A percentile compares a stretch with the other conserved stretches of the same genome.
phyloP scores from a whole-genome alignment of 2,113 vertebrate species.

The Gambusia holbrooki region DNA sequence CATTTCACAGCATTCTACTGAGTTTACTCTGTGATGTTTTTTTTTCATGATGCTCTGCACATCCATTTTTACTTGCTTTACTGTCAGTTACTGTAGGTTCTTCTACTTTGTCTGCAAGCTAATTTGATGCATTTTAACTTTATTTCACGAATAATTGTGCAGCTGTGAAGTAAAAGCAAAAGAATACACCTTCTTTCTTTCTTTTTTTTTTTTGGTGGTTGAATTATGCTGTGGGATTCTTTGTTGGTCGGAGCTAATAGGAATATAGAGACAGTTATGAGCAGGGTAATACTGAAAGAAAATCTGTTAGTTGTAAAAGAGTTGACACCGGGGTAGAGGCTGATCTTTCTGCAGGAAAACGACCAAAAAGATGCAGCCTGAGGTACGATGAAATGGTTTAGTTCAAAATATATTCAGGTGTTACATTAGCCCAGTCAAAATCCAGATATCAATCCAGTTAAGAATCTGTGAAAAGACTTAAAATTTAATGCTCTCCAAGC shows the following conservation, averaged over 20 bases:
- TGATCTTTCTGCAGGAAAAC: neutral
- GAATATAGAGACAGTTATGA: neutral
- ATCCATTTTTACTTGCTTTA: no score
- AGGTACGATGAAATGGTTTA: neutral
- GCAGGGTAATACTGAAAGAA: neutral
- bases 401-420: neutral
- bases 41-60: no score
- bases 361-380: neutral
- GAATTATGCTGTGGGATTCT: neutral
- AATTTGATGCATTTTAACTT: neutral
- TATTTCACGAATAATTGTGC: neutral
- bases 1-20: neutral
- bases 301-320: neutral
- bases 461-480: neutral
- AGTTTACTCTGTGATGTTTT: neutral
- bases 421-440: neutral
- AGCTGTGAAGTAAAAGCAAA: neutral
- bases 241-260: neutral
- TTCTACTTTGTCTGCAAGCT: neutral
- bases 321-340: neutral
- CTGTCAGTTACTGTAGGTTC: neutral
- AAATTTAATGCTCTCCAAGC: neutral
- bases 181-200: neutral
- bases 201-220: neutral
- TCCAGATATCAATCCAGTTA: neutral